Conservation (phyloP, 2,888 invertebrate genomes). For the Torymus auratus region DNA sequence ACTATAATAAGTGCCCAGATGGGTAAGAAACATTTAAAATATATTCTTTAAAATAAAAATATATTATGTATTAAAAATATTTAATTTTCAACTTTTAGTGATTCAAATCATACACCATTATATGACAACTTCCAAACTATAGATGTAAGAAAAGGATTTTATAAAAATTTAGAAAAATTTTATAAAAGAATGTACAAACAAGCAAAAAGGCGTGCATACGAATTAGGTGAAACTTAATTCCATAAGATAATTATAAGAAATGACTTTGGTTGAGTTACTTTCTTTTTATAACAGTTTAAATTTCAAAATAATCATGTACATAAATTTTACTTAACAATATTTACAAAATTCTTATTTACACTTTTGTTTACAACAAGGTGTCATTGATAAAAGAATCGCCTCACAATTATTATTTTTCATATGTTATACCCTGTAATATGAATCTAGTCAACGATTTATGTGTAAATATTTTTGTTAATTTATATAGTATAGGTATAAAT, state of each 20-base stretch:
- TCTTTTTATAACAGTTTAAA: neutral
- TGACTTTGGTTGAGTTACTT: constrained; percentile 4
- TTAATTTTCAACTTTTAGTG: constrained; percentile 49
- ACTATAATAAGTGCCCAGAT: constrained; percentile 54
- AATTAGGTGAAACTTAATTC: constrained; percentile 56
- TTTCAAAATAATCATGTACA: too few species aligned
- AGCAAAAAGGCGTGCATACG: constrained; percentile 67
- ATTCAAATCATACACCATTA: constrained; percentile 38
- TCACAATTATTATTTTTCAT: too few species aligned
- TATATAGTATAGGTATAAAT: too few species aligned
- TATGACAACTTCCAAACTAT: constrained; percentile 55
- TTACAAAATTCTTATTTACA: too few species aligned
- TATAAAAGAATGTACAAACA: constrained; percentile 72
- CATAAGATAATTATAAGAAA: constrained; percentile 1
- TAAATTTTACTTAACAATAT: too few species aligned
- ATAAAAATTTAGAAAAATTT: constrained; percentile 71
- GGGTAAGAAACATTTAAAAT: constrained; percentile 58
- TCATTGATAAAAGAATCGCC: too few species aligned
- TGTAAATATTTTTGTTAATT: too few species aligned
- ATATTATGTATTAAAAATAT: constrained; percentile 15
- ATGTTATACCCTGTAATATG: too few species aligned
- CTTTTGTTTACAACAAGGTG: too few species aligned
- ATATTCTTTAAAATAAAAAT: constrained; percentile 5
- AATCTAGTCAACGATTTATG: too few species aligned
- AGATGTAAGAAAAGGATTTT: constrained; percentile 64